These are phyloP conservation scores for Hirtodrosophila confusa DNA, from an alignment of 2,888 invertebrate species.

Conservation along the genomic window DNA sequence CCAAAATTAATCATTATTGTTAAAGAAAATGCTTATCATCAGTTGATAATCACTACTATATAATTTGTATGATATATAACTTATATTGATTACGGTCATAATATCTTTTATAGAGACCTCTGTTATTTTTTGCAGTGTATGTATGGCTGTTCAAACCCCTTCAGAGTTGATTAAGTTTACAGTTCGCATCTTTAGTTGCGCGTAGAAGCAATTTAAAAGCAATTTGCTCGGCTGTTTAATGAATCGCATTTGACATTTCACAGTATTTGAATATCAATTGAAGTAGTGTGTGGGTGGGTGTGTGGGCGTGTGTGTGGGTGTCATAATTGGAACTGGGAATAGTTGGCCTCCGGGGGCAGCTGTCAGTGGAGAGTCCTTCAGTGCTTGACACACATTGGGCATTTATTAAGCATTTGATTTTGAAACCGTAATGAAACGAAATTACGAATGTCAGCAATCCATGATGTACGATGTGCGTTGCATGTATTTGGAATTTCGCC, in stretches of 20 bases:
- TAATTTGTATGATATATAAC: no score
- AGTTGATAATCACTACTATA: no score
- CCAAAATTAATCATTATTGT: no score
- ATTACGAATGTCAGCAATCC: conserved; percentile 16
- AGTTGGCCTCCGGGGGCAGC: background rate
- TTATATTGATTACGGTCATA: no score
- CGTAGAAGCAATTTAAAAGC: conserved; percentile 5
- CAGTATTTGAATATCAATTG: conserved; percentile 40
- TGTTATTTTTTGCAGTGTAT: background rate
- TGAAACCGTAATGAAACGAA: conserved; percentile 20
- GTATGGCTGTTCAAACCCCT: conserved; percentile 15
- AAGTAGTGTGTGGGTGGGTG: conserved; percentile 11
- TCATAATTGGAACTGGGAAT: conserved; percentile 16
- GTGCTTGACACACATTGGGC: conserved; percentile 45
- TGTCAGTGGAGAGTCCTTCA: background rate
- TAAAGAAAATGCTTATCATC: no score
- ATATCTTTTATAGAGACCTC: no score
- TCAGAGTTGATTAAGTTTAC: conserved; percentile 39
- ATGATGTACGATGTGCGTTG: background rate
- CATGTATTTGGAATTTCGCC: no score
- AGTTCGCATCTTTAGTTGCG: conserved; percentile 6
- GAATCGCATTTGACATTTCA: conserved; percentile 18
- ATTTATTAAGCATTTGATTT: conserved; percentile 53
- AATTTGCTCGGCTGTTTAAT: conserved; percentile 24
- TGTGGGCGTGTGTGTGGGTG: conserved; percentile 16